phyloP scores from a whole-genome alignment of 35 echinoderm and acorn worm species.

The Amphiura filiformis region DNA sequence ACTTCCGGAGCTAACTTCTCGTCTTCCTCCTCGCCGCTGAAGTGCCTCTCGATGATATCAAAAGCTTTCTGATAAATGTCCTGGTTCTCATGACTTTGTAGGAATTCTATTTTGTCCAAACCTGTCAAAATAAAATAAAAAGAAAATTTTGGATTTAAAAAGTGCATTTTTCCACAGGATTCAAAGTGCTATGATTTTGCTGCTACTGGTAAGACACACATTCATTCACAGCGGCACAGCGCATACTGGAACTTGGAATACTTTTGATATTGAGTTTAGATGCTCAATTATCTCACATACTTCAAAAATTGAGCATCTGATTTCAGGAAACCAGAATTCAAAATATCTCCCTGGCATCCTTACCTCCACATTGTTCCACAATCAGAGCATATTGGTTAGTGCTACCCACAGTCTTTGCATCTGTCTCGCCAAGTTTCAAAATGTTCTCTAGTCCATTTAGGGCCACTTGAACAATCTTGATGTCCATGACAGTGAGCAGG shows the following conservation, averaged over 20 bases:
- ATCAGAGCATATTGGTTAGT: slow-evolving; percentile 73
- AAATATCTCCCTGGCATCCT: no score
- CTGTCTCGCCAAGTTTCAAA: slow-evolving; percentile 78
- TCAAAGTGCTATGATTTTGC: no score
- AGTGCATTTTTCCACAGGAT: no score
- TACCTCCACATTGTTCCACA: slow-evolving; percentile 78
- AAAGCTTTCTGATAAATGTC: slow-evolving; percentile 96
- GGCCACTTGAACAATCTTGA: slow-evolving; percentile 96
- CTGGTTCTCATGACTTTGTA: slow-evolving; percentile 92
- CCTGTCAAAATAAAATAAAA: slow-evolving; percentile 48
- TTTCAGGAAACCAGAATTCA: no score
- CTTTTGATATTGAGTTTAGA: no score
- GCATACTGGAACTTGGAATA: no score
- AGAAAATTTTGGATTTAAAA: no score
- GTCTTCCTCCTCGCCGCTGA: slow-evolving; percentile 86
- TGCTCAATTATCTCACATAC: no score
- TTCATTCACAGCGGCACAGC: no score
- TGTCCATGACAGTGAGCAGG: slow-evolving; percentile 92
- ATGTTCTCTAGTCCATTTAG: slow-evolving; percentile 95
- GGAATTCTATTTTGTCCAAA: slow-evolving; percentile 99
- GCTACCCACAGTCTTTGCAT: slow-evolving; percentile 38
- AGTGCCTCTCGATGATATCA: slow-evolving; percentile 95
- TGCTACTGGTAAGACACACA: no score
- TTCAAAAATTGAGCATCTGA: no score
- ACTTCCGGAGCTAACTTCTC: slow-evolving; percentile 78